Evolutionary conservation across 2,797 vertebrate genomes (phyloP), one percentile per base, ranked within the genome.

Genomic region (Xiphophorus birchmanni): DNA sequence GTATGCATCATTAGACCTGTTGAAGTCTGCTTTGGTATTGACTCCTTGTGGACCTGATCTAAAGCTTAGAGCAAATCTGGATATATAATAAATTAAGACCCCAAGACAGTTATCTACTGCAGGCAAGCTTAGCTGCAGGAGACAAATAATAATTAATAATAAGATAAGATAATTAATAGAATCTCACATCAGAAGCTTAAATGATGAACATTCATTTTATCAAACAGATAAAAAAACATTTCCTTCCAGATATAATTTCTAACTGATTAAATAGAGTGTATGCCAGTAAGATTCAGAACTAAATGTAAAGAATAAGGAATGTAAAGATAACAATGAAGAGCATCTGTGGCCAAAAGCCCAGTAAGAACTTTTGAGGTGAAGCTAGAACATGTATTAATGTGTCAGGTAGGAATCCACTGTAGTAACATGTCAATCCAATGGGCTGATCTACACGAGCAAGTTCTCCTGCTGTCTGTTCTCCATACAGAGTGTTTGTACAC

Each of bases 401-500:
- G 81, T 82, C 80, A 85, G 84, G 90, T 84, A 85, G 87, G 79
- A 82, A 86, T 23, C 35, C 65, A 23, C 7, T 12, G 65, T 77
- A 85, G 84, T 93, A 88, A 91, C 85, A 91, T 90, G 93, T 93
- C 60, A 90, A 90, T 93, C 75, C 88, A 89, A 88, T 87, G 90
- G 88, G 90, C 74, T 45, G 63, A 76, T 83, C 82, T 89, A 87
- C 84, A 89, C 85, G 78, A 74, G 76, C 90, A 77, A 89, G 77
- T 86, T 87, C 80, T 89, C 74, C 44, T 88, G 82, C 88, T 88
- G 89, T 91, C 88, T 92, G 89, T 92, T 91, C 88, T 87, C 88
- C 87, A 77, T 92, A 88, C 90, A 89, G 86, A 88, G 84, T 90
- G 91, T 94, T 93, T 93, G 93, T 94, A 93, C 90, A 93, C 87